A percentile compares a stretch with the other conserved stretches of the same genome.
These are phyloP conservation scores for Yasuhikotakia modesta DNA, from an alignment of 2,797 vertebrate genomes.

Conservation along the genomic window DNA sequence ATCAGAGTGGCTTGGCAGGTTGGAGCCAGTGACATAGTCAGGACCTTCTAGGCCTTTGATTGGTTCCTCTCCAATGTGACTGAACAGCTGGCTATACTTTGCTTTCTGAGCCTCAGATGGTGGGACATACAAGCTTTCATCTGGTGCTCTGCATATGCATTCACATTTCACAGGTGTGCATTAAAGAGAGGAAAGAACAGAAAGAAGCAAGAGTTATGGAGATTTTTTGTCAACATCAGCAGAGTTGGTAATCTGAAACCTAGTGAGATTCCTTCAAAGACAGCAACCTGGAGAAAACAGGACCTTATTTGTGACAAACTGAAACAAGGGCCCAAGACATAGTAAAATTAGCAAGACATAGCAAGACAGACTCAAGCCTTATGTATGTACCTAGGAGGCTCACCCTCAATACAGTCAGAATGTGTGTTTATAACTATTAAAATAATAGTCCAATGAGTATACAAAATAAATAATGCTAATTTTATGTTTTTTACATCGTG, in stretches of 20 bases:
- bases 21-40: conserved; percentile 92
- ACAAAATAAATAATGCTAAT: too few relatives aligned
- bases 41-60: conserved; percentile 79
- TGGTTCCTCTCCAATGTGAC: conserved; percentile 79
- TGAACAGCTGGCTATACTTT: conserved; percentile 75
- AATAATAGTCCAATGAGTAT: too few relatives aligned
- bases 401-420: too few relatives aligned
- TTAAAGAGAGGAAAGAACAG: background rate
- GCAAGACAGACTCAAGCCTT: too few relatives aligned
- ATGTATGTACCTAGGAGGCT: too few relatives aligned
- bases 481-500: too few relatives aligned
- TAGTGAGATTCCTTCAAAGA: background rate
- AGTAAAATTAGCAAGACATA: too few relatives aligned
- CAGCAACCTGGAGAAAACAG: background rate
- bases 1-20: conserved; percentile 93
- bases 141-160: conserved; percentile 62
- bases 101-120: conserved; percentile 82
- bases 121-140: conserved; percentile 69
- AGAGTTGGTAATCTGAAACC: background rate
- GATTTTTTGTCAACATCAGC: background rate
- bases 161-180: background rate
- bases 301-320: too few relatives aligned
- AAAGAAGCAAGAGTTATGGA: background rate
- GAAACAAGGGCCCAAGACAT: too few relatives aligned
- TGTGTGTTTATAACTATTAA: too few relatives aligned